phyloP scores from a whole-genome alignment of 2,113 vertebrate genomes.

The Tetrao urogallus region DNA sequence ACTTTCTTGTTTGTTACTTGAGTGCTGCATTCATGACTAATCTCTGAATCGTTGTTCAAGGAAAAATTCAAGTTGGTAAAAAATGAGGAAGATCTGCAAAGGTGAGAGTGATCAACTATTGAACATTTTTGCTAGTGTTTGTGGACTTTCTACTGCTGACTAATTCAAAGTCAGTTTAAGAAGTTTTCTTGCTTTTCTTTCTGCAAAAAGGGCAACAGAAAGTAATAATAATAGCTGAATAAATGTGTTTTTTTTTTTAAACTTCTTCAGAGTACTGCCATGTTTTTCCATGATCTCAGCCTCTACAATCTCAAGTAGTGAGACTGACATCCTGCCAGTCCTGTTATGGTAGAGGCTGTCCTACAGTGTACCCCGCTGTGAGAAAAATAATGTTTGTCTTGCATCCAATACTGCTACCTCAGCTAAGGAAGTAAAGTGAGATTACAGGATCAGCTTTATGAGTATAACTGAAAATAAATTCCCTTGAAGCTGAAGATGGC shows the following conservation, averaged over 20 bases:
- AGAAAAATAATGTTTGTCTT: background rate
- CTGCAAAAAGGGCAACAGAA: background rate
- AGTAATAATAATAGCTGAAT: background rate
- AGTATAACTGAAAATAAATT: background rate
- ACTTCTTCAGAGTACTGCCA: background rate
- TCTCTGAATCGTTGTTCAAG: background rate
- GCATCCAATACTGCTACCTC: background rate
- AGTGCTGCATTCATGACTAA: background rate
- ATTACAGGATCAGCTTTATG: background rate
- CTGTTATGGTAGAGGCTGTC: background rate
- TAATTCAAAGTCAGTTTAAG: background rate
- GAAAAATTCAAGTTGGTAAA: background rate
- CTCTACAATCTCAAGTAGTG: rapidly evolving
- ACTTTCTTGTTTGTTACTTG: background rate
- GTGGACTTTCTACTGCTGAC: background rate
- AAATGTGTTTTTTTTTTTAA: background rate
- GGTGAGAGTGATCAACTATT: background rate
- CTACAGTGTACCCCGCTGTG: background rate
- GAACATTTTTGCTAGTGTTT: background rate
- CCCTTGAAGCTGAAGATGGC: background rate
- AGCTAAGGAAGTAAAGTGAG: background rate
- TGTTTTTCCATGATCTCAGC: background rate
- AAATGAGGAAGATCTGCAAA: background rate
- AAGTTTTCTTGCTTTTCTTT: background rate
- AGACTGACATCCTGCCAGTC: background rate